Conservation (phyloP, 2,797 vertebrate species). For the Ctenopoma kingsleyae region DNA sequence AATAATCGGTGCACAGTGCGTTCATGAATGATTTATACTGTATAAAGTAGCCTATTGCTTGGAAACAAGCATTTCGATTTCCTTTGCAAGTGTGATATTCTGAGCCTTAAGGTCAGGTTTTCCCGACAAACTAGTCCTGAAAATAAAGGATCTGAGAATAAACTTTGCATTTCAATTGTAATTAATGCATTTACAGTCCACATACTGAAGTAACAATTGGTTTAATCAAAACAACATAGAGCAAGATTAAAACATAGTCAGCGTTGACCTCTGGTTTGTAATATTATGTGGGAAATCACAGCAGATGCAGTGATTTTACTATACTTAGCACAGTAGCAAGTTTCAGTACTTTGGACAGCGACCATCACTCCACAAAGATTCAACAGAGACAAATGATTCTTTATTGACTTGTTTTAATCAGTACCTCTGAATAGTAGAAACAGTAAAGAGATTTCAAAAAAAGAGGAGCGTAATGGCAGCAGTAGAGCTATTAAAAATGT, state of each 20-base stretch:
- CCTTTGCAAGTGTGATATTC: conserved; percentile 19
- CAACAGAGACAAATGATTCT: conserved; percentile 67
- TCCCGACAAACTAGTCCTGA: conserved; percentile 31
- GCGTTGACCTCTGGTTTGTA: no score
- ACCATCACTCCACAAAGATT: conserved; percentile 50
- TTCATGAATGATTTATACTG: conserved; percentile 85
- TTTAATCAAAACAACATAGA: not conserved
- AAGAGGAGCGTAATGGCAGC: conserved; percentile 8
- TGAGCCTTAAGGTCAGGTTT: conserved; percentile 32
- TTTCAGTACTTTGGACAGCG: conserved; percentile 84
- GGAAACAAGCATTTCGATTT: conserved; percentile 50
- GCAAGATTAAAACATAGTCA: not conserved
- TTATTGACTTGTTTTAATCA: conserved; percentile 76
- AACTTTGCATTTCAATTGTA: conserved; percentile 14
- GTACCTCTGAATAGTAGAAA: conserved; percentile 48
- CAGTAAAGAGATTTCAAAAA: conserved; percentile 34
- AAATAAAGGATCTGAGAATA: conserved; percentile 25
- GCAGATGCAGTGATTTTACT: conserved; percentile 17
- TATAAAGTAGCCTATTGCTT: conserved; percentile 68
- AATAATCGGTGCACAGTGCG: conserved; percentile 66
- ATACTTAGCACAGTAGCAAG: conserved; percentile 22
- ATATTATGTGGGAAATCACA: not conserved
- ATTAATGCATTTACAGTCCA: conserved; percentile 3
- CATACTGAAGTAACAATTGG: not conserved
- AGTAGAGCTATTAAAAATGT: conserved; percentile 47